Percentiles rank a stretch among this genome's conserved stretches.
Conservation (phyloP, 2,888 invertebrate genomes). For the Carcina quercana region DNA sequence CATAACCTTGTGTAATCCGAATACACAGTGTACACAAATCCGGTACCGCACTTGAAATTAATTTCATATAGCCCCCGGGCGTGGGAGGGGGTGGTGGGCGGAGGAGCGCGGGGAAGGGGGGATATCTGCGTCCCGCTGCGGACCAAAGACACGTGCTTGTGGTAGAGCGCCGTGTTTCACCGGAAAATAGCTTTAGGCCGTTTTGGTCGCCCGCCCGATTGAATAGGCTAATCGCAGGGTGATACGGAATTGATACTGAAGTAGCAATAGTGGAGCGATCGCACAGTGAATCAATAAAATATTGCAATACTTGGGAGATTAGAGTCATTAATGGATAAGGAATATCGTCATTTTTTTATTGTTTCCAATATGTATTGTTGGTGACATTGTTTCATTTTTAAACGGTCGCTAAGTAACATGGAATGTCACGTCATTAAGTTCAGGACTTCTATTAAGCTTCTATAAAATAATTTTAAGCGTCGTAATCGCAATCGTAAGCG, state of each 20-base stretch:
- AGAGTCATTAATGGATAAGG: too few species aligned
- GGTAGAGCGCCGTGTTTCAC: slow-evolving; percentile 26
- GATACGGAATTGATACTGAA: slow-evolving; percentile 4
- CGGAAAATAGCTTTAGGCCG: slow-evolving; percentile 31
- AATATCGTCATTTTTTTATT: too few species aligned
- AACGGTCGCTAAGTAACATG: too few species aligned
- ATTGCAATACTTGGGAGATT: too few species aligned
- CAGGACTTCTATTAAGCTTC: too few species aligned
- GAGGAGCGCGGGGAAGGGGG: neutral
- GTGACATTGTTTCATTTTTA: too few species aligned
- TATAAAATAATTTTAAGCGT: too few species aligned
- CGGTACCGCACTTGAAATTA: slow-evolving; percentile 59
- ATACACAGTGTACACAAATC: slow-evolving; percentile 59
- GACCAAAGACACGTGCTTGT: slow-evolving; percentile 51
- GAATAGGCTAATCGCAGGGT: slow-evolving; percentile 25
- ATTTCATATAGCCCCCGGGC: slow-evolving; percentile 59
- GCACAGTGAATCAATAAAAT: too few species aligned
- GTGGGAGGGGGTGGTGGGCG: slow-evolving; percentile 13
- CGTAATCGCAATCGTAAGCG: too few species aligned
- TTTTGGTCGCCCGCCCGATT: slow-evolving; percentile 23
- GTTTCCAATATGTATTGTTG: too few species aligned
- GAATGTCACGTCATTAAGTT: too few species aligned
- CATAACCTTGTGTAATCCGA: slow-evolving; percentile 21
- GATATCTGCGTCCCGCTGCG: slow-evolving; percentile 13
- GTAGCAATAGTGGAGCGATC: neutral